Evolutionary conservation across 2,113 vertebrate species (phyloP), one percentile per base, ranked within the genome.

Genomic region (Gymnogyps californianus): DNA sequence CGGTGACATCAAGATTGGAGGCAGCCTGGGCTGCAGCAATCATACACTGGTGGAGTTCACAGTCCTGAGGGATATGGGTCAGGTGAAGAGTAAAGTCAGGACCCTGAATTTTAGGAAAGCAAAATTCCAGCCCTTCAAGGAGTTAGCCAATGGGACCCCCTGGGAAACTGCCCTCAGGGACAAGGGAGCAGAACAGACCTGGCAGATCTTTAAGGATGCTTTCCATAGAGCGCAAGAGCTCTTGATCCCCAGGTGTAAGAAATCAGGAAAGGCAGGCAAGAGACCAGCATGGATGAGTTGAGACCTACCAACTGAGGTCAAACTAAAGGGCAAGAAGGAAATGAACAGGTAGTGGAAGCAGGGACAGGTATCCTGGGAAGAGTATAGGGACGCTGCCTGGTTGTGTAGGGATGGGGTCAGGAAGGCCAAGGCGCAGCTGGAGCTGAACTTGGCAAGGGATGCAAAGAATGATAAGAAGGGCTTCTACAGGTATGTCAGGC

Each of bases 381-480:
- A 34, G 22, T 34, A 12, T 14, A 38, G 54, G 66, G 76, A 44
- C 9, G 17, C 26, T 10, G 7, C 32, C 32, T 19, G 20, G 0
- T 51, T 57, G 8, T 51, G 32, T 18, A 83, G 32, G 32, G 49
- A 22, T 34, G 36, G 19, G 16, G 11, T 46, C 42, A 38, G 64
- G 26, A 69, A 55, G 10, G 31, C 12, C 19, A 40, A 44, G 13
- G 16, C 0, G 0, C 11, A 12, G 24, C 34, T 46, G 44, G 42
- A 87, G 32, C 16, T 77, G 49, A 64, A 46, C 64, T 10, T 49
- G 31, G 55, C 40, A 82, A 32, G 47, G 31, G 38, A 62, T 61
- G 10, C 7, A 36, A 51, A 44, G 70, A 76, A 14, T 34, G 34
- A 17, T 32, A 62, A 36, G 25, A 17, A 80, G 58, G 11, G 14